Percentiles rank a stretch among this genome's conserved stretches.
Evolutionary conservation across 2,888 invertebrate species (phyloP).

Genomic region (Zeuzera pyrina): DNA sequence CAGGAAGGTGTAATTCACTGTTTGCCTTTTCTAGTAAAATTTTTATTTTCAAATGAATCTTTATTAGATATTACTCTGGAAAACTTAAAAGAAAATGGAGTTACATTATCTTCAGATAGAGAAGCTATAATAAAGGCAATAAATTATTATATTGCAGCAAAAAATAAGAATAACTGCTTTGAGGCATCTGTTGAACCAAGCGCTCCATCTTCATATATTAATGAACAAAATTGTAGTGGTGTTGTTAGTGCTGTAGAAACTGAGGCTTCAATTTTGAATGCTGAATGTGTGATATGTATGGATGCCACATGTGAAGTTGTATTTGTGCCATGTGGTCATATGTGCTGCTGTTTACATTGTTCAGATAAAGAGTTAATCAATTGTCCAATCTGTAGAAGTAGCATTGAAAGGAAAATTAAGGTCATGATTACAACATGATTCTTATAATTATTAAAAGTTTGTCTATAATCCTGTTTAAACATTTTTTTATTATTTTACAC

Average conservation of each 20-base stretch:
- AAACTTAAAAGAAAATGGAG: slow-evolving; percentile 73
- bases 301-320: slow-evolving; percentile 80
- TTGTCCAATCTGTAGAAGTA: slow-evolving; percentile 87
- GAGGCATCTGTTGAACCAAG: slow-evolving; percentile 26
- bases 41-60: slow-evolving; percentile 66
- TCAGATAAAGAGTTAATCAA: slow-evolving; percentile 69
- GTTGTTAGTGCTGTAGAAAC: slow-evolving; percentile 38
- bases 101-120: slow-evolving; percentile 71
- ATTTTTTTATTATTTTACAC: no score
- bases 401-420: slow-evolving; percentile 79
- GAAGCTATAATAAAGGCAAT: slow-evolving; percentile 76
- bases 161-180: slow-evolving; percentile 33
- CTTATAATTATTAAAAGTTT: slow-evolving; percentile 6
- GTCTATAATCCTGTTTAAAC: no score
- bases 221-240: slow-evolving; percentile 39
- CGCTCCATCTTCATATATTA: slow-evolving; percentile 29
- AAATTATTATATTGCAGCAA: slow-evolving; percentile 66
- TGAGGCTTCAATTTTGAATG: slow-evolving; percentile 40
- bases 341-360: slow-evolving; percentile 85
- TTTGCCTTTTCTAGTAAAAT: slow-evolving; percentile 80
- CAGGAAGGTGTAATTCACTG: slow-evolving; percentile 83
- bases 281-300: slow-evolving; percentile 90
- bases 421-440: slow-evolving; percentile 68
- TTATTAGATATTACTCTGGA: slow-evolving; percentile 68
- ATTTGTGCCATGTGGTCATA: slow-evolving; percentile 90